Conservation (phyloP, 2,888 invertebrate genomes). For the Chirona hameri region DNA sequence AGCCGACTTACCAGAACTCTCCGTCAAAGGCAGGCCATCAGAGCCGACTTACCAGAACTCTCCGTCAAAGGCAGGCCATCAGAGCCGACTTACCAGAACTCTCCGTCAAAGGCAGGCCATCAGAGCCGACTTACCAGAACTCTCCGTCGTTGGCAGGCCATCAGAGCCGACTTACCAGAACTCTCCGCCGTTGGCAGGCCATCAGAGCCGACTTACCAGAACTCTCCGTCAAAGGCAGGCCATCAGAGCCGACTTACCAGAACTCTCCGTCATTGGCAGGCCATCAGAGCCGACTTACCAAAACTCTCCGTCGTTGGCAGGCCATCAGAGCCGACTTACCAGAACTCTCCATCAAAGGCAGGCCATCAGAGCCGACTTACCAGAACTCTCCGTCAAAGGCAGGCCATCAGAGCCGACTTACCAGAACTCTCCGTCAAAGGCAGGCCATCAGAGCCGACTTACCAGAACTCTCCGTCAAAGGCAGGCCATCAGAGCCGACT, state of each 20-base stretch:
- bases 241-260: conserved; percentile 52
- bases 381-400: conserved; percentile 64
- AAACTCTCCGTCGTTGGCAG: conserved; percentile 61
- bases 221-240: conserved; percentile 63
- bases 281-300: conserved; percentile 52
- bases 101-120: too few species aligned
- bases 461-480: conserved; percentile 64
- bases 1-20: conserved; percentile 56
- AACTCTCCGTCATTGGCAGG: conserved; percentile 62
- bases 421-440: conserved; percentile 64
- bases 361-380: conserved; percentile 48
- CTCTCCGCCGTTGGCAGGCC: conserved; percentile 60
- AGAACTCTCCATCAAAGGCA: conserved; percentile 63
- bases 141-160: conserved; percentile 61
- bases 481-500: too few species aligned
- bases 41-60: conserved; percentile 56
- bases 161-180: conserved; percentile 54
- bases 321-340: conserved; percentile 50
- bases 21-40: too few species aligned
- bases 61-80: too few species aligned
- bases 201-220: conserved; percentile 53
- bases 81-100: conserved; percentile 55
- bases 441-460: conserved; percentile 41
- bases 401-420: conserved; percentile 45
- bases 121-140: conserved; percentile 54